Evolutionary conservation across 2,113 vertebrate species (phyloP).

Genomic region (Tachycineta bicolor): DNA sequence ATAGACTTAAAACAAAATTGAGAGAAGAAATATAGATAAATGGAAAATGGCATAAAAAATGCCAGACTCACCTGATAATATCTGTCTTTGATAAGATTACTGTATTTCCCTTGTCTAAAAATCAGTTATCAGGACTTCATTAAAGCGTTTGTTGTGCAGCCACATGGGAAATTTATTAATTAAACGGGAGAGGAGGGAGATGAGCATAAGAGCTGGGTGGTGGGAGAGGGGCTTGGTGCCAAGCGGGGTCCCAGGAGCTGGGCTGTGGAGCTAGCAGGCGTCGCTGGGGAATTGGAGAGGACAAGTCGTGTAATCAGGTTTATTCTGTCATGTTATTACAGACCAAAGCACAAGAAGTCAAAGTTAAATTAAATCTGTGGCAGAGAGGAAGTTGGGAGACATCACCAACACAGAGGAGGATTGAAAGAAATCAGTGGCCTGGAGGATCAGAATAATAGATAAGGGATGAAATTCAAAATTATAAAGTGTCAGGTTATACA

Average conservation of each 20-base stretch:
- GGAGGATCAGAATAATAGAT: constrained; percentile 44
- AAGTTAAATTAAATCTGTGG: constrained; percentile 56
- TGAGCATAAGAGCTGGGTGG: background rate
- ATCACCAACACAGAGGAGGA: constrained; percentile 17
- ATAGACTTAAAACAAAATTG: constrained; percentile 4
- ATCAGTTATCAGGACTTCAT: constrained; percentile 58
- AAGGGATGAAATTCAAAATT: constrained; percentile 23
- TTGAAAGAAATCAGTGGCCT: constrained; percentile 21
- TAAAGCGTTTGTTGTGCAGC: constrained; percentile 50
- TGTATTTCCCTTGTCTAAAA: constrained; percentile 63
- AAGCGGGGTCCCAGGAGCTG: background rate
- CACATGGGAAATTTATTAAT: constrained; percentile 67
- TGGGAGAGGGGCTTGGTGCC: background rate
- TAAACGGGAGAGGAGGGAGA: constrained; percentile 56
- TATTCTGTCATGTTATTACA: constrained; percentile 57
- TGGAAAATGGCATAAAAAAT: background rate
- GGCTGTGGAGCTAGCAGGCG: background rate
- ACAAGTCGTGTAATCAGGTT: constrained; percentile 12
- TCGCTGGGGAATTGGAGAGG: background rate
- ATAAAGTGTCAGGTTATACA: background rate
- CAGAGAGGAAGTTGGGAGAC: background rate
- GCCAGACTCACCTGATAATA: constrained; percentile 12
- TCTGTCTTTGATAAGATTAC: constrained; percentile 44
- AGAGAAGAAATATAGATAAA: constrained; percentile 14
- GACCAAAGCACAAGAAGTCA: constrained; percentile 54